These are phyloP conservation scores for Elysia chlorotica DNA, from an alignment of 1,140 invertebrate genomes.

Conservation along the genomic window DNA sequence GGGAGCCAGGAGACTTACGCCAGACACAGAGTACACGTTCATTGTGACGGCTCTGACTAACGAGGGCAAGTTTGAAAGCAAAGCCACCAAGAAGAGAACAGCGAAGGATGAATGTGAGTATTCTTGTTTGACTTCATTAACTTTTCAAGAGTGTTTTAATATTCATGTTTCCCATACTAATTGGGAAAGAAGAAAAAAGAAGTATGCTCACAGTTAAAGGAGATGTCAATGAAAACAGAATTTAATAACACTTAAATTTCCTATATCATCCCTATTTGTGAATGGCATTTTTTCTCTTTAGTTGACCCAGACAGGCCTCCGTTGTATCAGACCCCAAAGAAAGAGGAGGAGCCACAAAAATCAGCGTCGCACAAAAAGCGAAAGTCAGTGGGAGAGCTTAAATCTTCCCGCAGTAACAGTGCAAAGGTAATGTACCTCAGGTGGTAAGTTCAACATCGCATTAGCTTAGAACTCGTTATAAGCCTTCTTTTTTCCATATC, in stretches of 20 bases:
- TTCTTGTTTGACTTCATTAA: background rate
- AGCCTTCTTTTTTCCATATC: too few species aligned
- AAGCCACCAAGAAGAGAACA: constrained; percentile 55
- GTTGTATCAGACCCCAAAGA: constrained; percentile 42
- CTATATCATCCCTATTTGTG: background rate
- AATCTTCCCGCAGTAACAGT: constrained; percentile 5
- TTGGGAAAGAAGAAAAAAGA: background rate
- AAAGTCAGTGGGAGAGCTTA: constrained; percentile 24
- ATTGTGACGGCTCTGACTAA: constrained; percentile 57
- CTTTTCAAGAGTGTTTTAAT: background rate
- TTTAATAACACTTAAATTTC: background rate
- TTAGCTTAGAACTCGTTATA: too few species aligned
- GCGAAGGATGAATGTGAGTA: constrained; percentile 61
- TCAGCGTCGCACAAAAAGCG: constrained; percentile 20
- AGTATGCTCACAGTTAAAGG: background rate
- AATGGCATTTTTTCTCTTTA: too few species aligned
- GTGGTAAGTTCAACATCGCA: too few species aligned
- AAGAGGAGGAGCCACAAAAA: constrained; percentile 22
- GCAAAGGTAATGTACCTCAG: too few species aligned
- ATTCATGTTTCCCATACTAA: background rate
- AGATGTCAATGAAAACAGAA: background rate
- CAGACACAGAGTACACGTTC: constrained; percentile 61
- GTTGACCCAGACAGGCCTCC: constrained; percentile 43
- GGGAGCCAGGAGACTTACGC: constrained; percentile 45
- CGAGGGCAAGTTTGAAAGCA: constrained; percentile 61